A percentile compares a stretch with the other conserved stretches of the same genome.
These are phyloP conservation scores for Listronotus bonariensis DNA, from an alignment of 1,140 invertebrate species.

Conservation along the genomic window DNA sequence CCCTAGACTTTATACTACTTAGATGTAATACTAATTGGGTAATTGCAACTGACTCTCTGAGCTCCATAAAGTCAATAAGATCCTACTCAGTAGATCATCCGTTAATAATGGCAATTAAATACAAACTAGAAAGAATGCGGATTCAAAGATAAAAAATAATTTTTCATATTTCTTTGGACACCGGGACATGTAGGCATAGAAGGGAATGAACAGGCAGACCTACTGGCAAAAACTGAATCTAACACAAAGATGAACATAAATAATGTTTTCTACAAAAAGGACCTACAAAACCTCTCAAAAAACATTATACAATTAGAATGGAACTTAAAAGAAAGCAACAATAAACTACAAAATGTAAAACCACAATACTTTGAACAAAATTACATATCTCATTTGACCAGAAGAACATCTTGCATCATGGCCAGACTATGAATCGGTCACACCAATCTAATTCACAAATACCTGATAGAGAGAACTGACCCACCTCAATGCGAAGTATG, in stretches of 20 bases:
- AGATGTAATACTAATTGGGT: background rate
- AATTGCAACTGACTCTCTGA: conserved; percentile 10
- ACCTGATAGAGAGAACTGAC: conserved; percentile 1
- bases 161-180: conserved; percentile 24
- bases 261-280: no score
- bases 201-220: conserved; percentile 21
- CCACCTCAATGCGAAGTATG: conserved; percentile 3
- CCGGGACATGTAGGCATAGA: conserved; percentile 22
- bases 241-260: background rate
- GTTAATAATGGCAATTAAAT: conserved; percentile 2
- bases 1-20: conserved; percentile 1
- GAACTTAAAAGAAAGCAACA: background rate
- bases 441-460: conserved; percentile 16
- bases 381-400: background rate
- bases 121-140: background rate
- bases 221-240: conserved; percentile 15
- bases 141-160: background rate
- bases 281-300: background rate
- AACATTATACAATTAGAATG: background rate
- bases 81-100: background rate
- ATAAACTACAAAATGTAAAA: background rate
- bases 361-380: background rate
- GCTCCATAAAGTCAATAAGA: background rate
- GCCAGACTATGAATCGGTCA: conserved; percentile 26
- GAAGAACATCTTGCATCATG: conserved; percentile 4